phyloP scores from a whole-genome alignment of 2,113 vertebrate genomes.

The Sigmodon hispidus region DNA sequence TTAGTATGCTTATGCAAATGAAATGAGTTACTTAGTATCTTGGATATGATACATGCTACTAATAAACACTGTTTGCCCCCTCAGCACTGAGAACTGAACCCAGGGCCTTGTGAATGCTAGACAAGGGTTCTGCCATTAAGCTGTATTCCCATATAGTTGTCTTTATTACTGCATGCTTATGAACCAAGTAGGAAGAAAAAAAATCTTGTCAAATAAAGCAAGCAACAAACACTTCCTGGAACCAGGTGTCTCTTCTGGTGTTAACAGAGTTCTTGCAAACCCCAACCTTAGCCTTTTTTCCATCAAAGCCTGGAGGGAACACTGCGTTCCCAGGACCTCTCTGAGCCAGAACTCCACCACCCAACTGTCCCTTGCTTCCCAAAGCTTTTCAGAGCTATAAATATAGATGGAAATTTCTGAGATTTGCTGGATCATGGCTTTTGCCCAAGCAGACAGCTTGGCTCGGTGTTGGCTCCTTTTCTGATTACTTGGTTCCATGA shows the following conservation, averaged over 20 bases:
- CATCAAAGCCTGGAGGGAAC: neutral
- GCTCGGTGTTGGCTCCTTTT: conserved; percentile 44
- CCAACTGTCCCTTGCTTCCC: neutral
- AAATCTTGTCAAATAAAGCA: neutral
- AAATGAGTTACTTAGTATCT: neutral
- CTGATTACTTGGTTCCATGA: conserved; percentile 4
- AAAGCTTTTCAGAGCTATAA: conserved; percentile 60
- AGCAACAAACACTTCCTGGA: neutral
- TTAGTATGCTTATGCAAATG: neutral
- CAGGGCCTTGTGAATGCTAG: neutral
- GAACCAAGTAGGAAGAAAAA: neutral
- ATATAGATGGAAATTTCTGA: conserved; percentile 41
- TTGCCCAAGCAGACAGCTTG: conserved; percentile 44
- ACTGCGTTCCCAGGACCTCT: neutral
- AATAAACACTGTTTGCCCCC: neutral
- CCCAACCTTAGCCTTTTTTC: neutral
- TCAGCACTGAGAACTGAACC: neutral
- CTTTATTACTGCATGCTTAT: neutral
- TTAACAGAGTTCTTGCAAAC: neutral
- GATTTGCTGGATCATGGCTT: conserved; percentile 61
- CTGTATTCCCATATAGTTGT: neutral
- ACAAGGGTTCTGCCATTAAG: neutral
- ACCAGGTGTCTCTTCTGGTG: neutral
- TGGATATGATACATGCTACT: neutral
- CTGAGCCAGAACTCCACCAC: conserved; percentile 19